Evolutionary conservation across 2,888 invertebrate species (phyloP), one percentile per base, ranked within the genome.

Genomic region (Lydus trimaculatus): DNA sequence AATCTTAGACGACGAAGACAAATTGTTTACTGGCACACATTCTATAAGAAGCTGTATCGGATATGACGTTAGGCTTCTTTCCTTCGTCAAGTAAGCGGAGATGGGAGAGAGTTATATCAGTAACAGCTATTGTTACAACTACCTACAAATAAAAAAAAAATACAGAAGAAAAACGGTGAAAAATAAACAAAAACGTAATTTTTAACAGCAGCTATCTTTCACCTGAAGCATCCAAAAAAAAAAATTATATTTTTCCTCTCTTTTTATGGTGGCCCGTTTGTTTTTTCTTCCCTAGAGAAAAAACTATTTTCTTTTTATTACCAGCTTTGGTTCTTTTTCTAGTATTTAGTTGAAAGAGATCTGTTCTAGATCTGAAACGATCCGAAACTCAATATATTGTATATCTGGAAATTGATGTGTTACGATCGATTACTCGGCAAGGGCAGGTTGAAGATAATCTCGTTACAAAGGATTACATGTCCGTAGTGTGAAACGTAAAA

Each of bases 1-100:
- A 77, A 72, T 73, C 73, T 74, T 71, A 76, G 78, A 75, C 77
- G 76, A 78, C 77, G 75, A 78, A 79, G 80, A 80, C 78, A 78
- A 80, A 80, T 79, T 75, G 56, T 56, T 56, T 56, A 23, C 56
- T 25, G 25, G 56, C 56, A 56, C 56, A 56, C 25, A 56, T 56
- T 56, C 56, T 56, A 25, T 56, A 56, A 25, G 25, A 56, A 56
- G 25, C 56, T 25, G 56, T 56, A 56, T 56, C 56, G 56, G 56
- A 56, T 56, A 56, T 56, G 56, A 56, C 56, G 56, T 25, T 15
- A 15, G 20, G 43, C 17, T 48, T n/a, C n/a, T n/a, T 48, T 48
- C 43, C 17, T 48, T 48, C 48, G 48, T 48, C 48, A 23, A 48
- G 48, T 20, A 20, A 48, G 20, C 20, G 20, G 9, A 48, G 11